Evolutionary conservation across 1,140 invertebrate species (phyloP), one percentile per base, ranked within the genome.

Genomic region (Scaptomyza hsui): DNA sequence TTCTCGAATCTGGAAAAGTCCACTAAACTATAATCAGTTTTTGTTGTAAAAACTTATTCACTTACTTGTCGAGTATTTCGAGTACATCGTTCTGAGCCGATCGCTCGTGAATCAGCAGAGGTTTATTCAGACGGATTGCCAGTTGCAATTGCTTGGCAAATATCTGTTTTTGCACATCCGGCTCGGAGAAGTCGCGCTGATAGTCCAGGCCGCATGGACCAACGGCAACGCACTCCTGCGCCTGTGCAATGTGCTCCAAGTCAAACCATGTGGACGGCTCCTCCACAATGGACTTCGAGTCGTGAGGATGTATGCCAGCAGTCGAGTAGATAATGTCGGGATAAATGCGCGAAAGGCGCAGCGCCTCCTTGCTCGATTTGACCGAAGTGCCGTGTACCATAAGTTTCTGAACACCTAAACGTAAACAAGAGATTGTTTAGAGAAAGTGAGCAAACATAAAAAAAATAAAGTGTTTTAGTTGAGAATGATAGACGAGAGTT

Each of bases 151-250:
- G 97, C 92, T 97, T 95, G 79, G 96, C 95, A 92, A 99, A 98
- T 18, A 97, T 97, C 74, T 95, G 93, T 70, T 95, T 93, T 92
- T 99, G 98, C 71, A 95, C 94, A 56, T 95, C 94, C 6, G 96
- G 96, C 72, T 98, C 96, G 6, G 97, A 98, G 92, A 98, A 98
- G 92, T 98, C 97, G 89, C 97, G 94, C 92, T 96, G 97, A 91
- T 98, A 99, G 92, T 99, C 98, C 59, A 99, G 93, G 12, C 97
- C 98, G 92, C 97, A 98, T 92, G 98, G 97, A 12, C 97, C 98
- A 18, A 99, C 94, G 1, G 97, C 97, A 32, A 99, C 97, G 92
- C 97, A 98, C 92, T 98, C 97, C 13, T 95, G 94, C 90, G 97
- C 96, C 45, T 92, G 92, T 3, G 96, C 95, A 60, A 97, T 94